Evolutionary conservation across 1,140 invertebrate genomes (phyloP).

Genomic region (Polypedilum vanderplanki): DNA sequence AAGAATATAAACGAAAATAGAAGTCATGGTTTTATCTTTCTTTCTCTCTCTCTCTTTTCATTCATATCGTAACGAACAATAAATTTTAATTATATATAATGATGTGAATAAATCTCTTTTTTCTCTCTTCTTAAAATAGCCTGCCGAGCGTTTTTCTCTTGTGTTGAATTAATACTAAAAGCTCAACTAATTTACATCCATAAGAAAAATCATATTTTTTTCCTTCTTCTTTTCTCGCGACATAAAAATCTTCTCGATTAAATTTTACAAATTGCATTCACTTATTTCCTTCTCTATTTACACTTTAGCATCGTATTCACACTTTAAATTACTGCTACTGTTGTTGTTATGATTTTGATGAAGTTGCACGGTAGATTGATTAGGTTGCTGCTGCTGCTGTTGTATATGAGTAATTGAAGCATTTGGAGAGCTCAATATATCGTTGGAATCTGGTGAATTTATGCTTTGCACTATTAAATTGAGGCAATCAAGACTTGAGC

Average conservation of each 20-base stretch:
- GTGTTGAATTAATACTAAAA: constrained; percentile 26
- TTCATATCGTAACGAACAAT: constrained; percentile 5
- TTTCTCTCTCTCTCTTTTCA: background rate
- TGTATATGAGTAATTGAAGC: background rate
- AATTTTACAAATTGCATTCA: background rate
- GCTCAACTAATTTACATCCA: constrained; percentile 24
- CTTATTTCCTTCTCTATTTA: background rate
- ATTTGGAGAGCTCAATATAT: background rate
- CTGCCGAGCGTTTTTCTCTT: background rate
- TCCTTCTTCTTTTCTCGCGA: background rate
- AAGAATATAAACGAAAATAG: constrained; percentile 2
- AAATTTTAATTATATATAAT: constrained; percentile 25
- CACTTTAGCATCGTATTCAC: constrained; percentile 17
- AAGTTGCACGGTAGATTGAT: constrained; percentile 3
- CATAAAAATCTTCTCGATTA: background rate
- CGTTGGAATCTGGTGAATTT: constrained; percentile 38
- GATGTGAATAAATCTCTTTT: constrained; percentile 20
- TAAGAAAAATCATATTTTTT: constrained; percentile 25
- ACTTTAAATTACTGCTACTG: background rate
- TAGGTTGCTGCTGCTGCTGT: background rate
- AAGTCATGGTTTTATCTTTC: background rate
- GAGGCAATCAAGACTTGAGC: constrained; percentile 55
- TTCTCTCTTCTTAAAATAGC: background rate
- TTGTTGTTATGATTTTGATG: background rate
- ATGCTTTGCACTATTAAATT: constrained; percentile 61